Conservation (phyloP, 1,140 invertebrate species). For the Palaemon carinicauda region DNA sequence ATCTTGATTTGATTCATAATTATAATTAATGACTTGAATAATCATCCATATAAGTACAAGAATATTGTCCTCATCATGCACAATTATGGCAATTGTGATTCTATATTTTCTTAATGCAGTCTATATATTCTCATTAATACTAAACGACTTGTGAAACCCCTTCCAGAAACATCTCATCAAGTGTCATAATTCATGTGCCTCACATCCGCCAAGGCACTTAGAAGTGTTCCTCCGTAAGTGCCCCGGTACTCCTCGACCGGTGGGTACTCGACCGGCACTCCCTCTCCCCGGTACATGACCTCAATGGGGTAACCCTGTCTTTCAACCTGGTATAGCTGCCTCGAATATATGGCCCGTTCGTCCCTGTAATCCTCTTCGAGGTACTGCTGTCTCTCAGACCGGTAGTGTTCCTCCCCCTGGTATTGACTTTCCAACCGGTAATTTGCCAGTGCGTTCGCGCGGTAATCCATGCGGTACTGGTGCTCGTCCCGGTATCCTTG, state of each 20-base stretch:
- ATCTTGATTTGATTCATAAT: no score
- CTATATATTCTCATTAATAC: no score
- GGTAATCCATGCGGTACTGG: conserved; percentile 14
- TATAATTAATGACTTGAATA: no score
- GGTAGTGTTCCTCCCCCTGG: background rate
- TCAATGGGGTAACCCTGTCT: conserved; percentile 19
- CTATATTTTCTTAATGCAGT: no score
- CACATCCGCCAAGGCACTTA: conserved; percentile 32
- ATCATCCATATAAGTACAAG: no score
- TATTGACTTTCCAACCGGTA: background rate
- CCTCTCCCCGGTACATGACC: conserved; percentile 20
- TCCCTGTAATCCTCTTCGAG: background rate
- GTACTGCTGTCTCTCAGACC: conserved; percentile 2
- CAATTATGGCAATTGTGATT: no score
- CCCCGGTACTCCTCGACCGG: conserved; percentile 24
- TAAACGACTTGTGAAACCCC: background rate
- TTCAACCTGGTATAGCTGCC: conserved; percentile 6
- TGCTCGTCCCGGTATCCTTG: conserved; percentile 8
- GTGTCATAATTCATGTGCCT: conserved; percentile 36
- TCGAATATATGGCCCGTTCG: background rate
- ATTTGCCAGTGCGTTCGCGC: background rate
- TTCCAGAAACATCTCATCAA: background rate
- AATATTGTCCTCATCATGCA: no score
- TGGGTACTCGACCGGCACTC: background rate
- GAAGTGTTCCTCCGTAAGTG: conserved; percentile 16